Evolutionary conservation across 2,797 vertebrate genomes (phyloP).

Genomic region (Lateolabrax maculatus): DNA sequence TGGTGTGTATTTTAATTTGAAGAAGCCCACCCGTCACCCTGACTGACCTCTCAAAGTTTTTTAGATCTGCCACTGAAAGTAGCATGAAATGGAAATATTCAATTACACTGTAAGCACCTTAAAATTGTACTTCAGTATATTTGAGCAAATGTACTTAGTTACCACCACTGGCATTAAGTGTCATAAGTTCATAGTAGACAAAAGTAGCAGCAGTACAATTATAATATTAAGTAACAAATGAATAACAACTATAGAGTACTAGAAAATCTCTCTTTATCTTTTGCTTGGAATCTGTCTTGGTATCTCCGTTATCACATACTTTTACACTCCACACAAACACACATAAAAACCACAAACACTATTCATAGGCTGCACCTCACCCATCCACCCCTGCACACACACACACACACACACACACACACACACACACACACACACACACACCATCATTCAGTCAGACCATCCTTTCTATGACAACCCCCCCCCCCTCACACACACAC

Average conservation of each 20-base stretch:
- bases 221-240: neutral
- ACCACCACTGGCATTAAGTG: neutral
- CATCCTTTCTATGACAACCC: neutral
- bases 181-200: neutral
- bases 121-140: neutral
- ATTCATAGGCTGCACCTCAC: conserved; percentile 29
- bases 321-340: neutral
- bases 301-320: neutral
- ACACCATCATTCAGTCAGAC: neutral
- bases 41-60: neutral
- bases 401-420: neutral
- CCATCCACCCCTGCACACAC: neutral
- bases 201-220: neutral
- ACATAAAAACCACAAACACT: conserved; percentile 24
- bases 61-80: neutral
- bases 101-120: neutral
- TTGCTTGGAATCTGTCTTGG: neutral
- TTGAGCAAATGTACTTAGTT: neutral
- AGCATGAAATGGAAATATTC: neutral
- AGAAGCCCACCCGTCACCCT: neutral
- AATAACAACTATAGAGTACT: neutral
- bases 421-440: neutral
- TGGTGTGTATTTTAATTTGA: neutral
- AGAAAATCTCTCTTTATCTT: neutral
- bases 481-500: conserved; percentile 11